Conservation (phyloP, 1,140 invertebrate genomes). For the Cardiocondyla obscurior region DNA sequence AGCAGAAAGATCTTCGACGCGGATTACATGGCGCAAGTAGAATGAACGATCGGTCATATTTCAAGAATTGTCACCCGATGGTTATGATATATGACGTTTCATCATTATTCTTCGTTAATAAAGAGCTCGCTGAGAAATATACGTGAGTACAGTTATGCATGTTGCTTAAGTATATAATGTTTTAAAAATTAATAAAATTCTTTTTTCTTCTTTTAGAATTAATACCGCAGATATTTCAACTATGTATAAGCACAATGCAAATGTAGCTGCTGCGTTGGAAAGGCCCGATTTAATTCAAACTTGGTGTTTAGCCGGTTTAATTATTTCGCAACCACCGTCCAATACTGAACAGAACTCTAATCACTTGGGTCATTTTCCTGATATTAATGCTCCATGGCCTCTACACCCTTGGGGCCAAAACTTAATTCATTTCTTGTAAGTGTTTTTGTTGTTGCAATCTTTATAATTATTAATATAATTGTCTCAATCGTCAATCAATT, state of each 20-base stretch:
- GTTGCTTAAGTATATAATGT: background rate
- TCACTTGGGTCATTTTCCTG: conserved; percentile 77
- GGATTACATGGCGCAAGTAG: conserved; percentile 75
- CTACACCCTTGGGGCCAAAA: conserved; percentile 94
- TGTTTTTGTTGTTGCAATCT: background rate
- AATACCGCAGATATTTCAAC: conserved; percentile 85
- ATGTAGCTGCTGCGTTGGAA: conserved; percentile 88
- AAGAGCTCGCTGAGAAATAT: conserved; percentile 93
- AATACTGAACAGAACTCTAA: conserved; percentile 71
- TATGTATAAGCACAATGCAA: conserved; percentile 93
- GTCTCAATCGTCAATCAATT: background rate
- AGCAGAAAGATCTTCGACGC: conserved; percentile 84
- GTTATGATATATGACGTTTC: conserved; percentile 93
- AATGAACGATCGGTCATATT: conserved; percentile 75
- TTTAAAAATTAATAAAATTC: background rate
- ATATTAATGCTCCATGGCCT: conserved; percentile 89
- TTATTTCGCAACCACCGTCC: conserved; percentile 84
- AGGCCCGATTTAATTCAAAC: conserved; percentile 93
- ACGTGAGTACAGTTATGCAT: conserved; percentile 85
- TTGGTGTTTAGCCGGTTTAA: conserved; percentile 92
- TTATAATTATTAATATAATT: conserved; percentile 17
- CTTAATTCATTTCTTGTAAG: conserved; percentile 93
- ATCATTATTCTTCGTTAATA: conserved; percentile 90
- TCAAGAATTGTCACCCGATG: conserved; percentile 85
- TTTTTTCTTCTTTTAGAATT: conserved; percentile 81